phyloP scores from a whole-genome alignment of 2,113 vertebrate species.

The Tetraodon nigroviridis region DNA sequence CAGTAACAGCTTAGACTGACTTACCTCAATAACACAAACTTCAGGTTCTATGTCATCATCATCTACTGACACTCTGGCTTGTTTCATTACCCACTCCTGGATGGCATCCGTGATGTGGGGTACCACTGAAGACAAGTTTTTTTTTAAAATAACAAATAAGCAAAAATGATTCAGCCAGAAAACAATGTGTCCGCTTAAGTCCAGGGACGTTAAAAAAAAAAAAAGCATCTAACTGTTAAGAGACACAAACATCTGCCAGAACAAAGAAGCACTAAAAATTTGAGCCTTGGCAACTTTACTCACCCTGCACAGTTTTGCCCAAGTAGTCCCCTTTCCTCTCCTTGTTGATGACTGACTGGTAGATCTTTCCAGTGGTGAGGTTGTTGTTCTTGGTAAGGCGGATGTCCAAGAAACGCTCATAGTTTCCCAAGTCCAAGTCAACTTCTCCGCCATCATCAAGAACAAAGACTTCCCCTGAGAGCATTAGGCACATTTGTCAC shows the following conservation, averaged over 20 bases:
- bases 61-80: constrained; percentile 88
- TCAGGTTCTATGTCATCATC: constrained; percentile 89
- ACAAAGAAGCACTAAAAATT: neutral
- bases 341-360: constrained; percentile 96
- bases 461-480: constrained; percentile 91
- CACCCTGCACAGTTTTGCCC: constrained; percentile 87
- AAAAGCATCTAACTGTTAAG: neutral
- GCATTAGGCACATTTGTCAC: neutral
- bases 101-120: constrained; percentile 97
- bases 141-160: constrained; percentile 9
- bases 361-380: constrained; percentile 95
- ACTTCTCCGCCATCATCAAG: constrained; percentile 95
- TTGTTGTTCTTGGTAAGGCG: constrained; percentile 94
- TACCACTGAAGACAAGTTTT: constrained; percentile 76
- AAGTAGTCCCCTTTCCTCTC: constrained; percentile 94
- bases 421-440: constrained; percentile 95
- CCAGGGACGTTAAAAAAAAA: neutral
- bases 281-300: neutral
- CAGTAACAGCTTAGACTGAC: neutral
- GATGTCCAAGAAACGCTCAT: constrained; percentile 96
- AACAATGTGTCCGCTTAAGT: neutral
- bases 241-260: neutral
- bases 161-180: neutral
- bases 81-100: constrained; percentile 95
- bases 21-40: constrained; percentile 97